phyloP scores from a whole-genome alignment of 2,113 vertebrate genomes.

The Stigmatopora nigra region DNA sequence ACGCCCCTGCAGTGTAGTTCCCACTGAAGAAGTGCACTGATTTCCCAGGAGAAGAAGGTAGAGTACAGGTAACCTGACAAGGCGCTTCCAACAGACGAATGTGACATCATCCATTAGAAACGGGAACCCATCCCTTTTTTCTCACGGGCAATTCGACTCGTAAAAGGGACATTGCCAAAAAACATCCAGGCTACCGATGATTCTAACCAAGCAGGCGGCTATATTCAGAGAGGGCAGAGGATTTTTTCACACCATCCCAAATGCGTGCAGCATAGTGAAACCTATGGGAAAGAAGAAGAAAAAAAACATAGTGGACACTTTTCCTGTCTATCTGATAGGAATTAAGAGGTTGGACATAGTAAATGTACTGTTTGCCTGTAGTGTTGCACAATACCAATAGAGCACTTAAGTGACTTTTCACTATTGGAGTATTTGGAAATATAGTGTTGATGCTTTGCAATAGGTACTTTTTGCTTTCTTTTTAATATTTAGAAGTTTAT shows the following conservation, averaged over 20 bases:
- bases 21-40: not conserved
- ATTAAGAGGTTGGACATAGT: not conserved
- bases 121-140: not conserved
- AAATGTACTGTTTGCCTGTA: not conserved
- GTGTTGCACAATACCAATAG: no score
- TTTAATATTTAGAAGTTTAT: no score
- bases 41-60: not conserved
- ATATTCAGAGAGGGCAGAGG: slow-evolving; percentile 83
- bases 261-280: slow-evolving; percentile 88
- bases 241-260: slow-evolving; percentile 90
- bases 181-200: not conserved
- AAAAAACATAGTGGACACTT: not conserved
- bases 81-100: no score
- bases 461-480: no score
- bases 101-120: not conserved
- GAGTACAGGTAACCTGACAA: not conserved
- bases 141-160: no score
- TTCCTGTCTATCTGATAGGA: not conserved
- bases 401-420: no score
- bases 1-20: not conserved
- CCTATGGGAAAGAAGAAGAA: slow-evolving; percentile 59
- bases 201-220: slow-evolving; percentile 78
- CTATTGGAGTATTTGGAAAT: no score
- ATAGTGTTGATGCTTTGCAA: no score
- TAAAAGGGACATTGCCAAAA: not conserved